phyloP scores from a whole-genome alignment of 2,888 invertebrate species.

The Dasysyrphus tricinctus region DNA sequence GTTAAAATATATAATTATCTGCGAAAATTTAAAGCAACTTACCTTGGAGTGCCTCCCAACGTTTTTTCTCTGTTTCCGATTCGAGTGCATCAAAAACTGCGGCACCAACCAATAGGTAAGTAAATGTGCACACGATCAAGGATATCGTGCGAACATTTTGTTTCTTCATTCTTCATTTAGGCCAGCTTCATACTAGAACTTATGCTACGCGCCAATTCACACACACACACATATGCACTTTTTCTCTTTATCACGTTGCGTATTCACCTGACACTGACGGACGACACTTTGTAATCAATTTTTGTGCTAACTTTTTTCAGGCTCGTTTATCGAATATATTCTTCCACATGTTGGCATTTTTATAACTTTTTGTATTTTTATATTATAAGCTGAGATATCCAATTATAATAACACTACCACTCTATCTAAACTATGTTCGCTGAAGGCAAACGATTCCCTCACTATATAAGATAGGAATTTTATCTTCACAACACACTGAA shows the following conservation, averaged over 20 bases:
- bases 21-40: constrained; percentile 74
- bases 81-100: constrained; percentile 99
- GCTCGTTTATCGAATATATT: constrained; percentile 27
- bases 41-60: constrained; percentile 95
- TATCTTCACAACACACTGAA: constrained; percentile 59
- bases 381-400: background rate
- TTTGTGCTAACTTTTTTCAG: constrained; percentile 41
- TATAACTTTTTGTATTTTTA: background rate
- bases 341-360: constrained; percentile 54
- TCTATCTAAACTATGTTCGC: constrained; percentile 39
- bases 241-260: constrained; percentile 1
- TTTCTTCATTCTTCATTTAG: constrained; percentile 97
- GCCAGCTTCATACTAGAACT: constrained; percentile 79
- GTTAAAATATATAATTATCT: too few relatives aligned
- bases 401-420: background rate
- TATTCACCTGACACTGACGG: background rate
- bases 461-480: constrained; percentile 3
- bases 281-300: constrained; percentile 1
- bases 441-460: constrained; percentile 32
- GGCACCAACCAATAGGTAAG: constrained; percentile 99
- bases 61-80: constrained; percentile 96
- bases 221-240: background rate
- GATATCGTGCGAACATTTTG: constrained; percentile 99
- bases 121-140: constrained; percentile 99
- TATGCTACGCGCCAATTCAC: constrained; percentile 70